Evolutionary conservation across 2,113 vertebrate genomes (phyloP), one percentile per base, ranked within the genome.

Genomic region (Uropsilus gracilis): DNA sequence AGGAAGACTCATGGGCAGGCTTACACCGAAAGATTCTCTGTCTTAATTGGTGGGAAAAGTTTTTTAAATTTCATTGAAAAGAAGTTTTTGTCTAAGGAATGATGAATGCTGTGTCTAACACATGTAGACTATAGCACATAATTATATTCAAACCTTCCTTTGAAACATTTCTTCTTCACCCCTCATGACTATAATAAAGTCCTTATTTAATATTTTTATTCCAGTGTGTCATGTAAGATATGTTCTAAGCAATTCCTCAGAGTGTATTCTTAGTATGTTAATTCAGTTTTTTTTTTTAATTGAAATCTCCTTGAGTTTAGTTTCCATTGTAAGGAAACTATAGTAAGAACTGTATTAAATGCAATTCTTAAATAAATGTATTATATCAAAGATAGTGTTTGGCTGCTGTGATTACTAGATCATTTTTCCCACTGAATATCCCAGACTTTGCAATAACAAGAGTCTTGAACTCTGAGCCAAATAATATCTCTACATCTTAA

Each of bases 361-460:
- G 8, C 30, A 86, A 68, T 94, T 92, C 55, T 87, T 46, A 92
- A 86, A 69, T 90, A 59, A 55, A 61, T n/a, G 76, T 69, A 44
- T 68, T 50, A 13, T 61, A 42, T 71, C 34, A 16, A 44, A 81
- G 50, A 66, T 63, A 4, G 8, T 66, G n/a, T 61, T 77, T 95
- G 30, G 26, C 64, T 78, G 18, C 37, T 82, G 83, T 88, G 32
- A 44, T 55, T 37, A 59, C 50, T 76, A 69, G 22, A 17, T 69
- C 9, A 86, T 72, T 68, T 72, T 39, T 11, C 64, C 30, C 50
- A 46, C 1, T 64, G 8, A 22, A 8, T 82, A 32, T 42, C 28
- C 13, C 24, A 75, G 57, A 63, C 30, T 82, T 75, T 80, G 16
- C 55, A 90, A 28, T 90, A 34, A 64, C 13, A 50, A 59, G 26